A percentile compares a stretch with the other conserved stretches of the same genome.
phyloP scores from a whole-genome alignment of 2,888 invertebrate genomes.

The Nesidiocoris tenuis region DNA sequence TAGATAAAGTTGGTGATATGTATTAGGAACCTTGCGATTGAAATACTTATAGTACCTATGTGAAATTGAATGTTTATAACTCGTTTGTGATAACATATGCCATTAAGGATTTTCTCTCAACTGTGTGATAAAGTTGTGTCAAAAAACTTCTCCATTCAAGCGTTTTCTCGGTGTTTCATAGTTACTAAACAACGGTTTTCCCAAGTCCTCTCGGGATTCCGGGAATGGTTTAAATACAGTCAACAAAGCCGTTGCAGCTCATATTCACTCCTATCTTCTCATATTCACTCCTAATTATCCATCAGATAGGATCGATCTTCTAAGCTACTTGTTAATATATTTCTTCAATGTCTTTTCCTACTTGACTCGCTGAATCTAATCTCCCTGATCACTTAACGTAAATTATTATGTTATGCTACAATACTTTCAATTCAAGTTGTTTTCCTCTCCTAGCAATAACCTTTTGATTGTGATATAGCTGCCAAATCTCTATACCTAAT shows the following conservation, averaged over 20 bases:
- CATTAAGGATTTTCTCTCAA: constrained; percentile 13
- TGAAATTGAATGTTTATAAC: background rate
- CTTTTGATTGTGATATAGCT: background rate
- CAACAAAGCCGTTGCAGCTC: too few relatives aligned
- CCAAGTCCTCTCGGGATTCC: too few relatives aligned
- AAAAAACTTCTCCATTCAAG: constrained; percentile 9
- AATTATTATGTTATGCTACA: too few relatives aligned
- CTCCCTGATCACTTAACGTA: too few relatives aligned
- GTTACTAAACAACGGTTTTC: background rate
- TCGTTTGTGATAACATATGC: constrained; percentile 25
- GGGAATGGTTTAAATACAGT: too few relatives aligned
- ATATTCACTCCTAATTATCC: too few relatives aligned
- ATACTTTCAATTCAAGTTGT: too few relatives aligned
- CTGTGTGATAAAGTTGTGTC: constrained; percentile 26
- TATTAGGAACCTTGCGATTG: background rate
- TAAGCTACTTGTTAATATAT: too few relatives aligned
- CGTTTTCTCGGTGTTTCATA: constrained; percentile 3
- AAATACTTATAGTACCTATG: background rate
- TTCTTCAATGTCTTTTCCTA: too few relatives aligned
- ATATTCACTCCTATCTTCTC: too few relatives aligned
- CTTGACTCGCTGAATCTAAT: too few relatives aligned
- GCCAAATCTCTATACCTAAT: background rate
- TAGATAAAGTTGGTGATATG: background rate
- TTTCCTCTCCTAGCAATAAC: background rate
- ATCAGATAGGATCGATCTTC: too few relatives aligned